A percentile compares a stretch with the other conserved stretches of the same genome.
phyloP scores from a whole-genome alignment of 2,888 invertebrate genomes.

The Drosophila setosimentum region DNA sequence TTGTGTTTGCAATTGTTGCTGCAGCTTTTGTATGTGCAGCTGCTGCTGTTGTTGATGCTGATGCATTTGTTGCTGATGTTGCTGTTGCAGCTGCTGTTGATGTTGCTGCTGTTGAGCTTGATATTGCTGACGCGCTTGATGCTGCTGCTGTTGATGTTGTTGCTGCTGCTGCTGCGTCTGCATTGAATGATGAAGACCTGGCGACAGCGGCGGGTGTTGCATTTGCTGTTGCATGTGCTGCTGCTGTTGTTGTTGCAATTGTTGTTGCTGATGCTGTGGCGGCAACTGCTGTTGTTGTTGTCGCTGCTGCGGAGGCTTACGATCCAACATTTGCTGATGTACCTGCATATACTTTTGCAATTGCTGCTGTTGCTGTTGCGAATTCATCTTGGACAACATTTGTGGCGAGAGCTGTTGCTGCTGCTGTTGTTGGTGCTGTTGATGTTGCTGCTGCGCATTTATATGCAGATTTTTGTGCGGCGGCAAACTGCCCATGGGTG shows the following conservation, averaged over 20 bases:
- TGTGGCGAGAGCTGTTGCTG: conserved; percentile 76
- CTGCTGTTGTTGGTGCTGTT: conserved; percentile 44
- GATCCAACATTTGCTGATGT: conserved; percentile 77
- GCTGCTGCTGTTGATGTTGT: conserved; percentile 45
- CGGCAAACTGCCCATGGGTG: conserved; percentile 63
- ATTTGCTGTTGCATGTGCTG: conserved; percentile 55
- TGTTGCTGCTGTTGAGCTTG: conserved; percentile 42
- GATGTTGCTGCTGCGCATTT: conserved; percentile 63
- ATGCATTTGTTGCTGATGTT: conserved; percentile 42
- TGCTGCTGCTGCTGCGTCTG: conserved; percentile 60
- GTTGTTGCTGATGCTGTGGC: conserved; percentile 73
- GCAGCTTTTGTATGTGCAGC: conserved; percentile 42
- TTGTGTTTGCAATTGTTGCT: conserved; percentile 42
- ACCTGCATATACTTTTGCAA: conserved; percentile 82
- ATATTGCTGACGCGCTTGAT: conserved; percentile 42
- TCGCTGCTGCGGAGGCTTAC: conserved; percentile 60
- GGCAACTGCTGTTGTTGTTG: conserved; percentile 54
- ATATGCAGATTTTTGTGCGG: conserved; percentile 64
- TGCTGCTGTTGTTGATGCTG: conserved; percentile 45
- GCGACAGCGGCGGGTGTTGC: conserved; percentile 45
- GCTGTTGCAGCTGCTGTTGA: conserved; percentile 41
- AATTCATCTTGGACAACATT: conserved; percentile 75
- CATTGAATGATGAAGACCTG: conserved; percentile 34
- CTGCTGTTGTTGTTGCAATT: conserved; percentile 65
- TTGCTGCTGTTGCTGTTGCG: conserved; percentile 72